These are phyloP conservation scores for Cylloceria caligata DNA, from an alignment of 2,888 invertebrate genomes.

Conservation along the genomic window DNA sequence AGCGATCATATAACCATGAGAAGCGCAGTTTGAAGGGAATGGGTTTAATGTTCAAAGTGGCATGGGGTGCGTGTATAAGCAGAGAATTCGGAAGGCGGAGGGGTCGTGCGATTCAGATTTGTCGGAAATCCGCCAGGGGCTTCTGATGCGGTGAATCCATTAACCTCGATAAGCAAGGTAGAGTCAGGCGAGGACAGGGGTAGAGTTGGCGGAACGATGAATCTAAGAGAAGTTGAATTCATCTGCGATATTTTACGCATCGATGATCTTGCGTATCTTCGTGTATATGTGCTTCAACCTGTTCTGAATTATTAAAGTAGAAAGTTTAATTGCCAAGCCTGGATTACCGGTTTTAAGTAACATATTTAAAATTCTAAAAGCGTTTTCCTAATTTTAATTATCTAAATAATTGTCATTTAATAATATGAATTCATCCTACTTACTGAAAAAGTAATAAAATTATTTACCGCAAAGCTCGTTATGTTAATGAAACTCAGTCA, in stretches of 20 bases:
- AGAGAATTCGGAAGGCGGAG: conserved; percentile 37
- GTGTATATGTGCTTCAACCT: neutral
- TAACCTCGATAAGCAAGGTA: conserved; percentile 58
- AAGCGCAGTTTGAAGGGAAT: conserved; percentile 15
- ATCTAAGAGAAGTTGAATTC: conserved; percentile 21
- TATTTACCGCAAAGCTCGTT: neutral
- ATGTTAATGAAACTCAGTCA: neutral
- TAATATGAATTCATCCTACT: too few species aligned
- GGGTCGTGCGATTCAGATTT: conserved; percentile 52
- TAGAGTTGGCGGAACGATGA: conserved; percentile 17
- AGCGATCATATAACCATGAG: conserved; percentile 51
- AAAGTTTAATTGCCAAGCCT: neutral
- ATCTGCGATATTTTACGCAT: conserved; percentile 31
- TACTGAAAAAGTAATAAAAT: neutral
- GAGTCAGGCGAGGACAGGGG: neutral
- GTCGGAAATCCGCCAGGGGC: conserved; percentile 31
- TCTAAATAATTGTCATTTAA: too few species aligned
- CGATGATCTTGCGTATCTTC: neutral
- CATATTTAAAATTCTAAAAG: too few species aligned
- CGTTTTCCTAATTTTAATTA: too few species aligned
- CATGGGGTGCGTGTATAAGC: conserved; percentile 28
- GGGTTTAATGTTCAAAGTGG: conserved; percentile 19
- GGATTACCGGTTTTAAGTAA: neutral
- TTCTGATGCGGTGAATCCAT: conserved; percentile 63
- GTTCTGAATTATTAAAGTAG: neutral